These are phyloP conservation scores for Myiotriccus ornatus DNA, from an alignment of 2,797 vertebrate species.

Conservation along the genomic window DNA sequence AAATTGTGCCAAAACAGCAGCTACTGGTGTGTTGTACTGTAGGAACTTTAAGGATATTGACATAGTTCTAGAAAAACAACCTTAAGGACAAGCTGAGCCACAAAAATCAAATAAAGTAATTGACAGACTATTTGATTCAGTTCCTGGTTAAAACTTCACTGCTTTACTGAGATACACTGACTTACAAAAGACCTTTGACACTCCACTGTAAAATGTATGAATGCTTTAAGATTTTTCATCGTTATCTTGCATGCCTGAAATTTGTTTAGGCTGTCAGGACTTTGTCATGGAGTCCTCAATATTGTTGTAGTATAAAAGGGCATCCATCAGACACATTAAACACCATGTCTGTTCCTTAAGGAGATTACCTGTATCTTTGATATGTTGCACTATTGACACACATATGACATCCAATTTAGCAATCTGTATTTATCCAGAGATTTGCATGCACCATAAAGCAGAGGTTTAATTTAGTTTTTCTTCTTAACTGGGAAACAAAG, in stretches of 20 bases:
- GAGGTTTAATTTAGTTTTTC: slow-evolving; percentile 29
- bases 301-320: not conserved
- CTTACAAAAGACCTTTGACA: slow-evolving; percentile 36
- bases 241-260: not conserved
- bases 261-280: slow-evolving; percentile 19
- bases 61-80: slow-evolving; percentile 23
- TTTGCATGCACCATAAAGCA: slow-evolving; percentile 47
- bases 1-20: slow-evolving; percentile 38
- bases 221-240: slow-evolving; percentile 26
- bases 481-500: slow-evolving; percentile 24
- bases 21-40: not conserved
- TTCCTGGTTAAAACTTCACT: not conserved
- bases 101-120: slow-evolving; percentile 19
- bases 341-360: not conserved
- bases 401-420: not conserved
- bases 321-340: slow-evolving; percentile 18
- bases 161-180: not conserved
- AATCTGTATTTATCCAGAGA: slow-evolving; percentile 17
- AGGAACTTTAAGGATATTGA: slow-evolving; percentile 31
- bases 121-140: not conserved
- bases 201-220: not conserved
- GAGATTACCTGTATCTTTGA: not conserved
- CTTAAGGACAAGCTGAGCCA: slow-evolving; percentile 30
- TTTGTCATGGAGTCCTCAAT: not conserved
- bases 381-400: not conserved